Evolutionary conservation across 2,888 invertebrate species (phyloP).

Genomic region (Apodemia zela): DNA sequence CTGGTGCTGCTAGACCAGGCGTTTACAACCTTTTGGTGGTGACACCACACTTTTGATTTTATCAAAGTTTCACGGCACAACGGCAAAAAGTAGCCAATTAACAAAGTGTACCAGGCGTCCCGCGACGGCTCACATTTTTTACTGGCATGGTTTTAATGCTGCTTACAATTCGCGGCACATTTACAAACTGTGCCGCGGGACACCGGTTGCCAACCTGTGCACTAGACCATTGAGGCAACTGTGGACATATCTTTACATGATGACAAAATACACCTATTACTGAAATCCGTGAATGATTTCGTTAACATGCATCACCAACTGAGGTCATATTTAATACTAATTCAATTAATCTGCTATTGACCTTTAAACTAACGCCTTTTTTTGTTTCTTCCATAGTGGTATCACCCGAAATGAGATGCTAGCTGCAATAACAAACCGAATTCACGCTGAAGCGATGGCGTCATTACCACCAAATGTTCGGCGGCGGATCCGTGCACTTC

Average conservation of each 20-base stretch:
- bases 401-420: constrained; percentile 79
- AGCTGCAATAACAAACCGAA: constrained; percentile 79
- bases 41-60: too few species aligned
- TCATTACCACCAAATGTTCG: constrained; percentile 87
- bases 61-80: too few species aligned
- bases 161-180: too few species aligned
- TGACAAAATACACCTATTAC: constrained; percentile 6
- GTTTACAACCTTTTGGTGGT: too few species aligned
- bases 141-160: too few species aligned
- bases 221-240: too few species aligned
- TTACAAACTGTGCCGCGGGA: too few species aligned
- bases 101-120: too few species aligned
- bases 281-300: constrained; percentile 9
- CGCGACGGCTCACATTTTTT: too few species aligned
- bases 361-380: constrained; percentile 4
- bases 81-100: too few species aligned
- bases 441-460: constrained; percentile 81
- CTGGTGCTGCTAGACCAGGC: too few species aligned
- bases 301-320: constrained; percentile 15
- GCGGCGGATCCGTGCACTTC: constrained; percentile 90
- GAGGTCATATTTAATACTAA: not conserved
- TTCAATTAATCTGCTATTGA: constrained; percentile 2
- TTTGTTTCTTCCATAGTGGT: constrained; percentile 43
- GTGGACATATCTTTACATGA: not conserved
- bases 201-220: too few species aligned